Evolutionary conservation across 2,113 vertebrate genomes (phyloP).

Genomic region (Mirza zaza): DNA sequence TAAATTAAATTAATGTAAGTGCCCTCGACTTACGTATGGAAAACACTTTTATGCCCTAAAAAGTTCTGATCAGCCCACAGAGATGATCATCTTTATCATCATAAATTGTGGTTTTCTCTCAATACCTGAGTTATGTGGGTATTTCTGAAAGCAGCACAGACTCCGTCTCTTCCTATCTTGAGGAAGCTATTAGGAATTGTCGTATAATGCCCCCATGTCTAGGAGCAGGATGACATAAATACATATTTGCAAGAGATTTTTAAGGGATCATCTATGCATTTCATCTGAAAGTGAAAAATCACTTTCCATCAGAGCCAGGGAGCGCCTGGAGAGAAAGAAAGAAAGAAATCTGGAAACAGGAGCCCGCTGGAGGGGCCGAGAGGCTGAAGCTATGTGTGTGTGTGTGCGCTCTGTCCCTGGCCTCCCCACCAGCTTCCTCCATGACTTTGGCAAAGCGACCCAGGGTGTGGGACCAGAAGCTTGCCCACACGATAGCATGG

Average conservation of each 20-base stretch:
- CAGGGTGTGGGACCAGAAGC: not conserved
- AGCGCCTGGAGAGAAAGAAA: not conserved
- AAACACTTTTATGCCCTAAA: not conserved
- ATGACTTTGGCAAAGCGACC: not conserved
- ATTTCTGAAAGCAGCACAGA: not conserved
- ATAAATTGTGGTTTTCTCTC: not conserved
- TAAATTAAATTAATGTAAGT: too few species aligned
- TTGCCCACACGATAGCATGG: not conserved
- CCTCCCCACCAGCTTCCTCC: not conserved
- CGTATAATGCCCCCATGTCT: not conserved
- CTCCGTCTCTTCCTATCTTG: not conserved
- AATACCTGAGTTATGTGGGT: not conserved
- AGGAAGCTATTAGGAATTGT: not conserved
- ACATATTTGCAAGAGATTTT: not conserved
- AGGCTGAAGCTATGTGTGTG: not conserved
- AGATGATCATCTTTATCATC: not conserved
- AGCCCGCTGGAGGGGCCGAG: not conserved
- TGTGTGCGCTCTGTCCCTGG: not conserved
- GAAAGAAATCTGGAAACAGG: rapidly evolving
- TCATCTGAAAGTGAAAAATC: not conserved
- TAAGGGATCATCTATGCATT: not conserved
- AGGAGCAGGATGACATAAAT: not conserved
- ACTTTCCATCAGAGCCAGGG: not conserved
- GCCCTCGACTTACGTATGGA: too few species aligned
- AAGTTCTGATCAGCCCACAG: not conserved